Base-by-base conservation (phyloP, 2,797 vertebrate genomes). In the Lepilemur ruficaudatus region DNA sequence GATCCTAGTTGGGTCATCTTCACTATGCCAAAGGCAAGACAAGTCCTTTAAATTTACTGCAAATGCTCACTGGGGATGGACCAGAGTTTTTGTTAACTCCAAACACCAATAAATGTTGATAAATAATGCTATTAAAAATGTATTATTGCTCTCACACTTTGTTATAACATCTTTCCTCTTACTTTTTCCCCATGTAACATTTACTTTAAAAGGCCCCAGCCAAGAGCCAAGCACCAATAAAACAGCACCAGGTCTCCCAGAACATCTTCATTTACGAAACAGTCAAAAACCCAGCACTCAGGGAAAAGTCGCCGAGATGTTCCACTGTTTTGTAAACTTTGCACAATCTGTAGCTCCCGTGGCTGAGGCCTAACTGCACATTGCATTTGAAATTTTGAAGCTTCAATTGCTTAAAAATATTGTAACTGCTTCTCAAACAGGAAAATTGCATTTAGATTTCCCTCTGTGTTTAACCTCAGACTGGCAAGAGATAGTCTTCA, bases 331-430 rank as follows among this genome's bases (percentile, higher is more conserved):
- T 90, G 89, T 96, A 97, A 98, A 97, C 96, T 97, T 95, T 80
- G 94, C 43, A 84, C 83, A 97, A 89, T 89, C 84, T 65, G 22
- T 57, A 70, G 93, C 81, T 97, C 81, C 63, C 82, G n/a, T 86
- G 81, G 63, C 43, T 38, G 97, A 82, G 89, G 84, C 59, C 89
- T 96, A 96, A 93, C 96, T 95, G 94, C 83, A 93, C 75, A 96
- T 76, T 90, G 92, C 93, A 96, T 97, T 96, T 94, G 95, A 97
- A 97, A 95, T 93, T 93, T 96, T 97, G 95, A 93, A 96, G 87
- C 89, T 96, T 96, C 98, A 89, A 92, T 97, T 95, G 96, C 95
- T 98, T 97, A 97, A 98, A 98, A 98, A 98, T 97, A 97, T 96
- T 96, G 94, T 97, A 97, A 98, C 96, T 97, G 67, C 94, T 96